These are phyloP conservation scores for Hestina assimilis DNA, from an alignment of 1,140 invertebrate genomes.

Conservation along the genomic window DNA sequence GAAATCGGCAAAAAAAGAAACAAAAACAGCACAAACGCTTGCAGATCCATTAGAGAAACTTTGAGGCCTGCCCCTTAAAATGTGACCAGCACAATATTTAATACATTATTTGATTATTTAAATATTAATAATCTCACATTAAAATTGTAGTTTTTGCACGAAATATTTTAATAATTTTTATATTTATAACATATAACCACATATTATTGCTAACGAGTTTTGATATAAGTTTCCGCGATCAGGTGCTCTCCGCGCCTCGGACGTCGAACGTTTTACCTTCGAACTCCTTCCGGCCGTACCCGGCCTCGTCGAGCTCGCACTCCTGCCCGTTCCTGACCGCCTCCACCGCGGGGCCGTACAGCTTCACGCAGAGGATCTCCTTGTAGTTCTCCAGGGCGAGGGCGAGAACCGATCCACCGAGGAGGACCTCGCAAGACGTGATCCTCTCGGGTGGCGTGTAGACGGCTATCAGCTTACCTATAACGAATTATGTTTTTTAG, in stretches of 20 bases:
- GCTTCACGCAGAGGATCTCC: conserved; percentile 82
- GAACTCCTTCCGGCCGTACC: conserved; percentile 73
- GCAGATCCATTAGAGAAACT: conserved; percentile 11
- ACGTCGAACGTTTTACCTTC: conserved; percentile 77
- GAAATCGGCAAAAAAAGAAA: background rate
- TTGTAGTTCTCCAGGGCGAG: conserved; percentile 82
- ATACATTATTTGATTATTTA: conserved; percentile 1
- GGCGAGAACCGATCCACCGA: conserved; percentile 85
- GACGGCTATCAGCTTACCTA: conserved; percentile 87
- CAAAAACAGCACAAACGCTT: background rate
- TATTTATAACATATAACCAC: conserved; percentile 23
- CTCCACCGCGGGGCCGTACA: conserved; percentile 75
- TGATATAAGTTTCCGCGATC: conserved; percentile 23
- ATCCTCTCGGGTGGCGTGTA: conserved; percentile 87
- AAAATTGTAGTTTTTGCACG: conserved; percentile 7
- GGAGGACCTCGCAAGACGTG: conserved; percentile 86
- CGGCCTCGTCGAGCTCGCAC: conserved; percentile 55
- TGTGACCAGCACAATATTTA: conserved; percentile 31
- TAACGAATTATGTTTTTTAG: background rate
- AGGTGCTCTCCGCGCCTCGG: conserved; percentile 58
- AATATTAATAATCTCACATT: conserved; percentile 7
- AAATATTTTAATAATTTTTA: conserved; percentile 6
- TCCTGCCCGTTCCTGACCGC: conserved; percentile 50
- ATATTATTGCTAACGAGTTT: conserved; percentile 32
- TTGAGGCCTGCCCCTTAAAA: conserved; percentile 27